Evolutionary conservation across 2,888 invertebrate genomes (phyloP).

Genomic region (Drosophila macrothrix): DNA sequence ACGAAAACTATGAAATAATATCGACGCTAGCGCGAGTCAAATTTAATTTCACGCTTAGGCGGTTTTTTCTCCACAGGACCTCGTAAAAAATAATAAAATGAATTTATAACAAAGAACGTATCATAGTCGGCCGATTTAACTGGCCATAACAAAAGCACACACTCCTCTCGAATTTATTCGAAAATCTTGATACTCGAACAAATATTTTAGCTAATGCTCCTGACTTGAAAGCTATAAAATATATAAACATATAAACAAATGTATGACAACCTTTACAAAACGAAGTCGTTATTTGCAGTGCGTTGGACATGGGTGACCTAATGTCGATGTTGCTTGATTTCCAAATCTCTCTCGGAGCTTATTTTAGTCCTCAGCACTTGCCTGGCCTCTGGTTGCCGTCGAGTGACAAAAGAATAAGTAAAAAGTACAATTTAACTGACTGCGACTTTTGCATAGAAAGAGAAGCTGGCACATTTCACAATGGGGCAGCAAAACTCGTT

Average conservation of each 20-base stretch:
- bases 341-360: background rate
- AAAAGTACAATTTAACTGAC: background rate
- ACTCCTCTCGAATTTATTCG: slow-evolving; percentile 18
- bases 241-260: background rate
- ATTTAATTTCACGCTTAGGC: slow-evolving; percentile 76
- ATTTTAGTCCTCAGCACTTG: background rate
- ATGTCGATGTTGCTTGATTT: background rate
- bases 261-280: background rate
- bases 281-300: background rate
- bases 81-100: slow-evolving; percentile 41
- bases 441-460: background rate
- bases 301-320: background rate
- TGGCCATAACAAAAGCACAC: slow-evolving; percentile 9
- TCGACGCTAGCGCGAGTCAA: slow-evolving; percentile 56
- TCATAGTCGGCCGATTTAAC: slow-evolving; percentile 4
- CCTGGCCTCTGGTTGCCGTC: background rate
- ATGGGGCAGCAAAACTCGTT: background rate
- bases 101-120: slow-evolving; percentile 46
- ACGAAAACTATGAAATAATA: slow-evolving; percentile 59
- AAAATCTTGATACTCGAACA: slow-evolving; percentile 3
- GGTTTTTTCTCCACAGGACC: slow-evolving; percentile 37
- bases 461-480: background rate
- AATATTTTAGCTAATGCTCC: background rate
- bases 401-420: background rate
- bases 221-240: background rate